A percentile compares a stretch with the other conserved stretches of the same genome.
These are phyloP conservation scores for Elmis aenea DNA, from an alignment of 2,888 invertebrate genomes.

Conservation along the genomic window DNA sequence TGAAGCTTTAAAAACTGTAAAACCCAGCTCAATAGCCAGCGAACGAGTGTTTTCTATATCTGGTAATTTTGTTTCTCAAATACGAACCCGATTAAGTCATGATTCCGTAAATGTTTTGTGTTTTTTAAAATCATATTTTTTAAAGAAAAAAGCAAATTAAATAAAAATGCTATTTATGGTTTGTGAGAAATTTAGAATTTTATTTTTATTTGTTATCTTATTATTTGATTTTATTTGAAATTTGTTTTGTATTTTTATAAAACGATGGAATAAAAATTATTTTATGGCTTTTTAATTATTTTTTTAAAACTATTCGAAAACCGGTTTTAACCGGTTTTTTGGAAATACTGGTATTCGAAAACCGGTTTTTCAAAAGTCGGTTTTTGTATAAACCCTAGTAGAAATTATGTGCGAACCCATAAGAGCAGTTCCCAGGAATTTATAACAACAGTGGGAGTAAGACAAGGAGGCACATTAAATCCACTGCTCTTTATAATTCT, in stretches of 20 bases:
- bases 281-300: conserved; percentile 6
- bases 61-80: conserved; percentile 14
- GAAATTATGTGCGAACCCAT: too few species aligned
- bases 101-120: conserved; percentile 11
- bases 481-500: too few species aligned
- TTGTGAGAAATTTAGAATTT: conserved; percentile 1
- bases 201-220: background rate
- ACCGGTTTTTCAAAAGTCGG: conserved; percentile 3
- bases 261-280: conserved; percentile 8
- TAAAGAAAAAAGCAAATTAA: conserved; percentile 2
- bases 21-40: conserved; percentile 12
- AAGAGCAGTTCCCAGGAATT: too few species aligned
- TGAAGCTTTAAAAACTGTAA: conserved; percentile 12
- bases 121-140: conserved; percentile 1
- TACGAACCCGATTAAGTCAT: conserved; percentile 14
- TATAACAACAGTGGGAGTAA: too few species aligned
- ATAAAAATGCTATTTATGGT: conserved; percentile 7
- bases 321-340: conserved; percentile 7
- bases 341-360: conserved; percentile 3
- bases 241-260: conserved; percentile 5
- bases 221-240: background rate
- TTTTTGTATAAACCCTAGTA: conserved; percentile 3
- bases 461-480: too few species aligned
- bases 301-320: conserved; percentile 5
- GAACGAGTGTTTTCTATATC: conserved; percentile 13